Percentiles rank a stretch among this genome's conserved stretches.
Conservation (phyloP, 2,888 invertebrate genomes). For the Megaustenia siamemsis region DNA sequence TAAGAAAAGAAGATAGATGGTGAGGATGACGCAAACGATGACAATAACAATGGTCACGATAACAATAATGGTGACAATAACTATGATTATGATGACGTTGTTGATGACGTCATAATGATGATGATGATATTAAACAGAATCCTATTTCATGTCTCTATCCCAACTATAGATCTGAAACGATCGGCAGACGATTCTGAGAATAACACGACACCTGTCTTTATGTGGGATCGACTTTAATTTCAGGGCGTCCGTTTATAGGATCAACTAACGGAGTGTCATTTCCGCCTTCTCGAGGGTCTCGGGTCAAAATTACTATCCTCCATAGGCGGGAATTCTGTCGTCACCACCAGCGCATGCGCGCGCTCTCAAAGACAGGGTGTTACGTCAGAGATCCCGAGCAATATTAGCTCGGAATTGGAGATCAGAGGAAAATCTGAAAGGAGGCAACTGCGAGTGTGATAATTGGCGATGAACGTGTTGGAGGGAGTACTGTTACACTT, state of each 20-base stretch:
- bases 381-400: slow-evolving; percentile 21
- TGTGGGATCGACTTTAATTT: background rate
- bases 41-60: no score
- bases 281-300: background rate
- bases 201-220: slow-evolving; percentile 7
- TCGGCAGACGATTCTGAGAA: no score
- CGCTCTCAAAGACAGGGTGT: slow-evolving; percentile 29
- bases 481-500: background rate
- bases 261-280: slow-evolving; percentile 15
- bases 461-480: slow-evolving; percentile 14
- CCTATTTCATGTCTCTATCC: no score
- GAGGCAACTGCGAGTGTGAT: background rate
- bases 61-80: no score
- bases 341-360: background rate
- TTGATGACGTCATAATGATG: no score
- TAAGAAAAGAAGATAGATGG: no score
- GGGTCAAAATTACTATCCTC: background rate
- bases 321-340: background rate
- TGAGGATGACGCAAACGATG: no score
- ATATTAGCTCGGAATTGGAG: background rate
- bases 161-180: no score
- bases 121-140: no score
- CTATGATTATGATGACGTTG: no score
- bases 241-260: slow-evolving; percentile 17
- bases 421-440: background rate